phyloP scores from a whole-genome alignment of 2,888 invertebrate genomes.

The Meiosimyza platycephala region DNA sequence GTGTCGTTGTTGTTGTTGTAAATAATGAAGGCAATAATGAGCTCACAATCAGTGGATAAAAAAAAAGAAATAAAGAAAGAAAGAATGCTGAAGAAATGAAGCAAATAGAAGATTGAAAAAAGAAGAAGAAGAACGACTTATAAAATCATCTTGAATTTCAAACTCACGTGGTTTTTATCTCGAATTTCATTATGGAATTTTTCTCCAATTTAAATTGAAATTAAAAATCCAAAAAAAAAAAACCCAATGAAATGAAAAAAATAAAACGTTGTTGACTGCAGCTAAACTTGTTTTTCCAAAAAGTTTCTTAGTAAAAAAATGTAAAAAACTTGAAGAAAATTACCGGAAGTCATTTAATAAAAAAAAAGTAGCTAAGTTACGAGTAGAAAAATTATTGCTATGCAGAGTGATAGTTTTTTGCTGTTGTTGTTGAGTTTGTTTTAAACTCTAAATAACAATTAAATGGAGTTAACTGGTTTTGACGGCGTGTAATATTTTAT shows the following conservation, averaged over 20 bases:
- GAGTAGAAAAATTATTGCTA: no score
- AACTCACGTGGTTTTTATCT: constrained; percentile 11
- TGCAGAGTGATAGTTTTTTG: background rate
- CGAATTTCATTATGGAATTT: background rate
- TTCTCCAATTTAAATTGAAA: background rate
- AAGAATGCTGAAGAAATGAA: no score
- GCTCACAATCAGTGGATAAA: background rate
- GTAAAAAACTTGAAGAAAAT: constrained; percentile 53
- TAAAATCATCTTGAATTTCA: background rate
- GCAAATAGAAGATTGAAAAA: background rate
- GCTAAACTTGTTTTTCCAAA: no score
- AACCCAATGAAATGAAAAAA: background rate
- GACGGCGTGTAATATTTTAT: constrained; percentile 21
- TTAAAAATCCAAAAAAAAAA: background rate
- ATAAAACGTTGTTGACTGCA: background rate
- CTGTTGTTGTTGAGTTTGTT: constrained; percentile 3
- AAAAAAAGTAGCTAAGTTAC: constrained; percentile 50
- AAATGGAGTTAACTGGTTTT: no score
- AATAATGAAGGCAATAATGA: constrained; percentile 15
- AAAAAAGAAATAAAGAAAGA: no score
- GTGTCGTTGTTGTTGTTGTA: constrained; percentile 11
- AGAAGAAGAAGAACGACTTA: background rate
- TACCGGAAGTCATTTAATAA: constrained; percentile 61
- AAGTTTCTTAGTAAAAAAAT: no score
- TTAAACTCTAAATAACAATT: background rate